Evolutionary conservation across 2,113 vertebrate species (phyloP).

Genomic region (Ochotona curzoniae): DNA sequence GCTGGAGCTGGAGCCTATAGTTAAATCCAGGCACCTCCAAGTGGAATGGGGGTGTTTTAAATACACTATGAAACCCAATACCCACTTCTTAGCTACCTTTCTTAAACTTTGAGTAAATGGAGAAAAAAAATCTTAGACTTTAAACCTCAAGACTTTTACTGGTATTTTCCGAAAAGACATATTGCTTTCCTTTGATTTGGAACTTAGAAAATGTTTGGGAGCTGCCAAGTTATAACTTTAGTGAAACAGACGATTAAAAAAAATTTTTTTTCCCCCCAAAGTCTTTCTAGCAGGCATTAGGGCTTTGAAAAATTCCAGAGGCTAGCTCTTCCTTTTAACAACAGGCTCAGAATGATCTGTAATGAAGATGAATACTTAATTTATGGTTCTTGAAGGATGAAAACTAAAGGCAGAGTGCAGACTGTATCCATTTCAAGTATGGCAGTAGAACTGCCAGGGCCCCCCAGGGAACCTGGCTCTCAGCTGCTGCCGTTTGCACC

Average conservation of each 20-base stretch:
- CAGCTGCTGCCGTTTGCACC: neutral
- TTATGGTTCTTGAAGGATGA: neutral
- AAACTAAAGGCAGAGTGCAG: neutral
- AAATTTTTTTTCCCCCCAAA: neutral
- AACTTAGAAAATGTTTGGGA: neutral
- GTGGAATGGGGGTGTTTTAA: too few species aligned
- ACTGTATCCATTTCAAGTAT: rapidly evolving
- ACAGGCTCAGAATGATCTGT: neutral
- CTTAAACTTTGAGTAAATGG: neutral
- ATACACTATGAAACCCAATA: too few species aligned
- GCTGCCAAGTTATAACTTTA: neutral
- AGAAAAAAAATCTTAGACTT: neutral
- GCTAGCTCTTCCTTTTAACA: neutral
- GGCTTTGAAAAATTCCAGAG: neutral
- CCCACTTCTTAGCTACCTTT: neutral
- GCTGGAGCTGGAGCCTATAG: too few species aligned
- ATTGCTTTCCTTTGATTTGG: neutral
- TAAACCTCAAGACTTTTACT: neutral
- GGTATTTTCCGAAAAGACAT: neutral
- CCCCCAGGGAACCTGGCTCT: neutral
- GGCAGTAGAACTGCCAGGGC: rapidly evolving
- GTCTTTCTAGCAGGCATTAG: neutral
- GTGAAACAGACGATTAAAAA: neutral
- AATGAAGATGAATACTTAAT: conserved; percentile 42
- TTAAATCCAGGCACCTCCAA: too few species aligned